These are phyloP conservation scores for Terrapene triunguis DNA, from an alignment of 2,113 vertebrate species.

Conservation along the genomic window DNA sequence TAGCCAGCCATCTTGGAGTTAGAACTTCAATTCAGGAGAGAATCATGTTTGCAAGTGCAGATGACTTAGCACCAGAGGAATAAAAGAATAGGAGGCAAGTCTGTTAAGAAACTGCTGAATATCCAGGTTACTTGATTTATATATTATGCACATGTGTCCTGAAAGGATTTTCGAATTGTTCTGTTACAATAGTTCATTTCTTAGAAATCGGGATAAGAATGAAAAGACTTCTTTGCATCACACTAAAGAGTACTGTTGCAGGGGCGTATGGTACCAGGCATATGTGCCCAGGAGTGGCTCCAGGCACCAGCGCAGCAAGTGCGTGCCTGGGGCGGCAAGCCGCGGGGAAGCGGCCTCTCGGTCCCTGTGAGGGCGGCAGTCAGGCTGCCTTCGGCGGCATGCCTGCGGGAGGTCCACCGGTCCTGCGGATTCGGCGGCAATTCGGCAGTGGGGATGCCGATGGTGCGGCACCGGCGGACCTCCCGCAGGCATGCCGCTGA, in stretches of 20 bases:
- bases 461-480: too few relatives aligned
- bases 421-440: too few relatives aligned
- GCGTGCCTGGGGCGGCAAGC: too few relatives aligned
- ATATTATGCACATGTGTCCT: background rate
- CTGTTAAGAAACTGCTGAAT: slow-evolving; percentile 1
- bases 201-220: background rate
- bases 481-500: too few relatives aligned
- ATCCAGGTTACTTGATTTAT: background rate
- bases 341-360: too few relatives aligned
- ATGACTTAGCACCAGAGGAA: background rate
- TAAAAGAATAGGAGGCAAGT: background rate
- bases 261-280: background rate
- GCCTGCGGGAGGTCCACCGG: too few relatives aligned
- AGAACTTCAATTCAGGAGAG: background rate
- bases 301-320: too few relatives aligned
- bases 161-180: background rate
- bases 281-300: background rate
- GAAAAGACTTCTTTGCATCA: background rate
- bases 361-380: too few relatives aligned
- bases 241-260: background rate
- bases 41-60: background rate
- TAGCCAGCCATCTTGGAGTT: background rate
- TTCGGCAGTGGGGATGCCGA: too few relatives aligned
- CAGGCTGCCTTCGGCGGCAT: too few relatives aligned
- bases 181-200: background rate